Percentiles rank a stretch among this genome's conserved stretches.
phyloP scores from a whole-genome alignment of 2,113 vertebrate species.

The Myotis brandtii region DNA sequence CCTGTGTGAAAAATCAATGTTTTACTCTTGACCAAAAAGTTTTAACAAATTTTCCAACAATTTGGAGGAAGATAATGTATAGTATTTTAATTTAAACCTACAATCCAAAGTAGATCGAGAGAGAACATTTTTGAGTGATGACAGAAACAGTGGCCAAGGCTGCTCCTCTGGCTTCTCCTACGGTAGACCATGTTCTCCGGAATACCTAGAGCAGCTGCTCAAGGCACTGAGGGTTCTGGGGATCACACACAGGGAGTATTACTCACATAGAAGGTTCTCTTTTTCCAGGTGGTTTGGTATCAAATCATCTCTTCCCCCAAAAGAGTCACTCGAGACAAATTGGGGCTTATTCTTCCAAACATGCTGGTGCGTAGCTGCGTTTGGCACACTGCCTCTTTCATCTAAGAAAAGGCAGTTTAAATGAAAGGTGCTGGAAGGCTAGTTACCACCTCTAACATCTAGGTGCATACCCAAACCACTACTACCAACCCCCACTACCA shows the following conservation, averaged over 20 bases:
- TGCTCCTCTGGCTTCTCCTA: neutral
- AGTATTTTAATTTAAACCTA: conserved; percentile 19
- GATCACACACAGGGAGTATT: neutral
- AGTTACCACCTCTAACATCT: neutral
- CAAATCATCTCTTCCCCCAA: conserved; percentile 74
- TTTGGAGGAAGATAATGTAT: neutral
- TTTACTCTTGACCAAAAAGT: neutral
- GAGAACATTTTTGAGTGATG: neutral
- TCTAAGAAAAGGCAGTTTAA: conserved; percentile 51
- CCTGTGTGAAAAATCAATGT: neutral
- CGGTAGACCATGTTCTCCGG: neutral
- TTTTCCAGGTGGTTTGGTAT: conserved; percentile 72
- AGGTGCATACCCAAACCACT: neutral
- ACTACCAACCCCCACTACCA: neutral
- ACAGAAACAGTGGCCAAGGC: neutral
- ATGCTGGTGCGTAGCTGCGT: neutral
- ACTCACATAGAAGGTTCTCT: conserved; percentile 83
- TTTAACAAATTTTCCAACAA: neutral
- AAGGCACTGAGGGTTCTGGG: neutral
- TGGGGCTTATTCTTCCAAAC: neutral
- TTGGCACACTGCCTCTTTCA: conserved; percentile 50
- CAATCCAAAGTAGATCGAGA: neutral
- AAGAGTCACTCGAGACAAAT: conserved; percentile 34
- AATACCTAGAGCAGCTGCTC: neutral
- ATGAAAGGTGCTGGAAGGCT: neutral